A percentile compares a stretch with the other conserved stretches of the same genome.
These are phyloP conservation scores for Quadroppia sp. DNA, from an alignment of 2,888 invertebrate species.

Conservation along the genomic window DNA sequence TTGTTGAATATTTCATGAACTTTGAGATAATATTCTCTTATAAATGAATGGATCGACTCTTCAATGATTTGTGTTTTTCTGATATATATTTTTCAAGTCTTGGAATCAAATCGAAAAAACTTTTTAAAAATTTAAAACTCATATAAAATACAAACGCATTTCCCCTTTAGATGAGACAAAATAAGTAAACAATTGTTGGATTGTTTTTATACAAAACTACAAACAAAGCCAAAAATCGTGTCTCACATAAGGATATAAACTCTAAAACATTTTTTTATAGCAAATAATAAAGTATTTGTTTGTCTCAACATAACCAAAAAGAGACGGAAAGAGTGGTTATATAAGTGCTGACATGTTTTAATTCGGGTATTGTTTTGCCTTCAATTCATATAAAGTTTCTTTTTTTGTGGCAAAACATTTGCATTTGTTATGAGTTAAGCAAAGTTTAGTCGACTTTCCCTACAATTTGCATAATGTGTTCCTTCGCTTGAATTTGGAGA, in stretches of 20 bases:
- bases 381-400: conserved; percentile 7
- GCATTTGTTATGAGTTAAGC: conserved; percentile 24
- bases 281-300: too few relatives aligned
- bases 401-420: conserved; percentile 14
- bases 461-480: conserved; percentile 29
- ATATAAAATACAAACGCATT: background rate
- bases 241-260: too few relatives aligned
- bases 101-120: background rate
- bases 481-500: background rate
- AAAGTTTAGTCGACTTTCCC: conserved; percentile 6
- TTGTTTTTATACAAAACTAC: too few relatives aligned
- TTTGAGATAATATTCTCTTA: conserved; percentile 28
- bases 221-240: too few relatives aligned
- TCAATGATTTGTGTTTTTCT: conserved; percentile 24
- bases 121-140: background rate
- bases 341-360: conserved; percentile 3
- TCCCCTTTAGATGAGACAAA: too few relatives aligned
- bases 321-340: background rate
- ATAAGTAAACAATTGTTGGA: too few relatives aligned
- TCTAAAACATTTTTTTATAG: too few relatives aligned
- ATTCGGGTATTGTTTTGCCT: conserved; percentile 3
- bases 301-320: background rate
- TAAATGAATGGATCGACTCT: background rate
- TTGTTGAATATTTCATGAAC: conserved; percentile 36
- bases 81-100: background rate